These are phyloP conservation scores for Acleris holmiana DNA, from an alignment of 2,888 invertebrate genomes.

Conservation along the genomic window DNA sequence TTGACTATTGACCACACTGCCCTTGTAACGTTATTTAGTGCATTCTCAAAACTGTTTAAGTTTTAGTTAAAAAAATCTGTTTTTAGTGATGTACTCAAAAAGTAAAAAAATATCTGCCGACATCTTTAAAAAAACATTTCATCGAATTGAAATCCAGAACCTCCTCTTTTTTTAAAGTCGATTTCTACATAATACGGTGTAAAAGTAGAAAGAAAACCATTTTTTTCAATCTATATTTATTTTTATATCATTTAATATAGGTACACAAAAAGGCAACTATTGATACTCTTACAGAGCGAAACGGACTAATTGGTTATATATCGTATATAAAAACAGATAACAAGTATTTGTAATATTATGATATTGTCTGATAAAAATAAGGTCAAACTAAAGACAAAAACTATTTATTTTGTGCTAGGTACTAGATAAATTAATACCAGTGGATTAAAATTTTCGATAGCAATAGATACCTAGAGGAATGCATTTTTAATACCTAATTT, in stretches of 20 bases:
- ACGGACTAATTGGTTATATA: conserved; percentile 31
- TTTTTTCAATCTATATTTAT: conserved; percentile 29
- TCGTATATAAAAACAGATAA: conserved; percentile 35
- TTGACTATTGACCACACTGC: too few relatives aligned
- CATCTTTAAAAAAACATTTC: too few relatives aligned
- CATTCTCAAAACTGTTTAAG: too few relatives aligned
- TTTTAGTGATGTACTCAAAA: too few relatives aligned
- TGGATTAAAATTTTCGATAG: too few relatives aligned
- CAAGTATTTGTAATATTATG: conserved; percentile 13
- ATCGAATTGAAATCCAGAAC: too few relatives aligned
- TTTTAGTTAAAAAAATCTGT: too few relatives aligned
- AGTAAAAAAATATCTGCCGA: too few relatives aligned
- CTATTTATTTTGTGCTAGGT: neutral
- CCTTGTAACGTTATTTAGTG: too few relatives aligned
- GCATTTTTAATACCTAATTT: conserved; percentile 40
- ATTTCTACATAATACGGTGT: too few relatives aligned
- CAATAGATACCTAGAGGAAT: conserved; percentile 28
- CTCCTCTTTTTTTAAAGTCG: too few relatives aligned
- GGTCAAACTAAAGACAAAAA: conserved; percentile 28
- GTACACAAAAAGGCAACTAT: conserved; percentile 38
- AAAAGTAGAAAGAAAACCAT: neutral
- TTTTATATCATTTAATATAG: conserved; percentile 20
- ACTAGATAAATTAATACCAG: conserved; percentile 34
- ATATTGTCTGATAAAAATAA: conserved; percentile 35
- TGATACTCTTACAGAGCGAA: conserved; percentile 36